Evolutionary conservation across 2,797 vertebrate species (phyloP).

Genomic region (Ptychobarbus kaznakovi): DNA sequence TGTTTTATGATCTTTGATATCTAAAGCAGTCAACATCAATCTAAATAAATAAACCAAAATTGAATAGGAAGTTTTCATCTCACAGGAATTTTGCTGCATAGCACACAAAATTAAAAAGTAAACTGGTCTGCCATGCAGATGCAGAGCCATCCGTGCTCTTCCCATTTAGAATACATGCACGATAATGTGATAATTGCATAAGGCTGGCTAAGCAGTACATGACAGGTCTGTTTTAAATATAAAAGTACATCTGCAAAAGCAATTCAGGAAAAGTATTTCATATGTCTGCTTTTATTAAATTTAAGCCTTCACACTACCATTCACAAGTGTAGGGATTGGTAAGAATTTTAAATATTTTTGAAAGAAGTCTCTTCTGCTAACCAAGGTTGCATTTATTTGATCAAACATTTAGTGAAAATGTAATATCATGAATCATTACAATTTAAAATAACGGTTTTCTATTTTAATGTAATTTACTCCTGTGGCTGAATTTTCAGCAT

Average conservation of each 20-base stretch:
- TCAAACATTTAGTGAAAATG: neutral
- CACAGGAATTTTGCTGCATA: neutral
- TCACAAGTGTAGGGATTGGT: neutral
- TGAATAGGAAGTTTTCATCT: neutral
- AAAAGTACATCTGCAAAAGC: neutral
- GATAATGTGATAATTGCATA: neutral
- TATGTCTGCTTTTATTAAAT: neutral
- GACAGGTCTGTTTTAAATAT: constrained; percentile 15
- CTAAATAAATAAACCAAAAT: neutral
- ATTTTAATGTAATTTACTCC: neutral
- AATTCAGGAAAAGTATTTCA: neutral
- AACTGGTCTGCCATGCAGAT: constrained; percentile 29
- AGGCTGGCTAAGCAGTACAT: neutral
- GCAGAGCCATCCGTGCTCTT: neutral
- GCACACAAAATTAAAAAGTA: constrained; percentile 20
- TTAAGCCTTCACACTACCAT: neutral
- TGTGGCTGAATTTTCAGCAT: neutral
- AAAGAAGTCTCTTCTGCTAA: neutral
- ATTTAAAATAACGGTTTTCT: neutral
- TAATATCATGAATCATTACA: neutral
- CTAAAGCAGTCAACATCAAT: neutral
- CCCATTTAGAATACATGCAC: neutral
- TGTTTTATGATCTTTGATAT: constrained; percentile 7
- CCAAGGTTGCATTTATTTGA: neutral
- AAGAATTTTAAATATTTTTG: neutral